These are phyloP conservation scores for Megalops cyprinoides DNA, from an alignment of 2,797 vertebrate genomes.

Conservation along the genomic window DNA sequence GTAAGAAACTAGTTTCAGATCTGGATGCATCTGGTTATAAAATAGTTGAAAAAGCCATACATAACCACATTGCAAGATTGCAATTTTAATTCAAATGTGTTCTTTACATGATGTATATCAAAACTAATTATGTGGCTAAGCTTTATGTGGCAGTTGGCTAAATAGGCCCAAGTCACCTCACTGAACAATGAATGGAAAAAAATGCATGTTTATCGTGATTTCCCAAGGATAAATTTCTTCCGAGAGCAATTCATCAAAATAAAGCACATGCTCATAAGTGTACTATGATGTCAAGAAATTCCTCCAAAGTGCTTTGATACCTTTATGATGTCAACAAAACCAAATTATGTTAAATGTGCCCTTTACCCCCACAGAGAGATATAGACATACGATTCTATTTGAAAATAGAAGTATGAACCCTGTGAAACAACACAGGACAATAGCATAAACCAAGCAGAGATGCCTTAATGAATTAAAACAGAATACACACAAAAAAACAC, in stretches of 20 bases:
- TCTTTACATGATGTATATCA: too few relatives aligned
- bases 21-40: too few relatives aligned
- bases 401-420: background rate
- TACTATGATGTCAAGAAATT: background rate
- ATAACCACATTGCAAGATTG: too few relatives aligned
- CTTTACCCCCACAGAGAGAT: background rate
- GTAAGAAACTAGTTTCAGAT: too few relatives aligned
- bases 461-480: background rate
- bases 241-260: constrained; percentile 12
- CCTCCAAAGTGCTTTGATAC: background rate
- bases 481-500: background rate
- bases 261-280: background rate
- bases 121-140: too few relatives aligned
- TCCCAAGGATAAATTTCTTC: constrained; percentile 9
- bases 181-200: constrained; percentile 17
- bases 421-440: background rate
- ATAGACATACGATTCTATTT: too few relatives aligned
- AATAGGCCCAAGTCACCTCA: constrained; percentile 17
- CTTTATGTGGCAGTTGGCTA: constrained; percentile 30
- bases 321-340: background rate
- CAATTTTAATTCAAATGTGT: too few relatives aligned
- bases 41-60: too few relatives aligned
- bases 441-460: background rate
- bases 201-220: background rate
- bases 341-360: background rate